Conservation (phyloP, 2,888 invertebrate genomes). For the Onthophagus sagittarius region DNA sequence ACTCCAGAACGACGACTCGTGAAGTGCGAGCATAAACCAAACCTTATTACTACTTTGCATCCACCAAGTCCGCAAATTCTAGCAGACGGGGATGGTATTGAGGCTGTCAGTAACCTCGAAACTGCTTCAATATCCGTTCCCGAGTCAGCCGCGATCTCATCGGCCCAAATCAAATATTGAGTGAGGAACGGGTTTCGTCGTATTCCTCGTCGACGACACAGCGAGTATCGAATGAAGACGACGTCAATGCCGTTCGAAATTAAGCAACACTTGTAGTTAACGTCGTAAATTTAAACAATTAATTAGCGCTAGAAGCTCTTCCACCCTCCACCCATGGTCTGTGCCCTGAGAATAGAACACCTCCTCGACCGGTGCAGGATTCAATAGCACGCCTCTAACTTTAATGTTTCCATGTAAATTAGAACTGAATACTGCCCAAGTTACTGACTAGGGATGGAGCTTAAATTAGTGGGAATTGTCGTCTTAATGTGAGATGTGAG, state of each 20-base stretch:
- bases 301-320: slow-evolving; percentile 33
- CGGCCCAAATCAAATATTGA: neutral
- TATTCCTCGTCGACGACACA: neutral
- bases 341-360: neutral
- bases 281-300: slow-evolving; percentile 42
- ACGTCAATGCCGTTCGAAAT: neutral
- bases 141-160: neutral
- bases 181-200: neutral
- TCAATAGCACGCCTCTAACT: neutral
- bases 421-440: slow-evolving; percentile 1
- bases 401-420: slow-evolving; percentile 10
- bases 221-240: neutral
- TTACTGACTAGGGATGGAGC: neutral
- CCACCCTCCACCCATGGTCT: neutral
- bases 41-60: neutral
- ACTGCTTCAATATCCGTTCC: neutral
- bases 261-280: neutral
- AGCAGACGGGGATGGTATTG: neutral
- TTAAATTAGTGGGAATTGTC: neutral
- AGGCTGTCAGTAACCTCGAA: neutral
- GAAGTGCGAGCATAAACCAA: neutral
- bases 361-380: neutral
- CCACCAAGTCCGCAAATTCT: neutral
- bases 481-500: neutral
- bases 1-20: neutral